Evolutionary conservation across 1,140 invertebrate genomes (phyloP).

Genomic region (Berghia stephanieae): DNA sequence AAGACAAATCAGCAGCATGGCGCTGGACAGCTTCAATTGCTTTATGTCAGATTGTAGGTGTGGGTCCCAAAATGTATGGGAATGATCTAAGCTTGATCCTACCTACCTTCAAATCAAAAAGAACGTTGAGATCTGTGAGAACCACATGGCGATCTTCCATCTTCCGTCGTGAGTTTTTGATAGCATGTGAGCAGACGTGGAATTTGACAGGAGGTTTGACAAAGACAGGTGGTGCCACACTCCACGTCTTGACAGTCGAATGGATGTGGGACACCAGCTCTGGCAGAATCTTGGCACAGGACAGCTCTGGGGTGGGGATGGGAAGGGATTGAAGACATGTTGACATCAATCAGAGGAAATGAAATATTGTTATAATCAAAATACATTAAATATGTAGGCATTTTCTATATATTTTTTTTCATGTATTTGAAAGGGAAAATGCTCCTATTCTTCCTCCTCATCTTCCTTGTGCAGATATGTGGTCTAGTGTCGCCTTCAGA

Average conservation of each 20-base stretch:
- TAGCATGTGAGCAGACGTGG: slow-evolving; percentile 72
- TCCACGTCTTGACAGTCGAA: slow-evolving; percentile 44
- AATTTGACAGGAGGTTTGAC: slow-evolving; percentile 28
- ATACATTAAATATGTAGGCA: background rate
- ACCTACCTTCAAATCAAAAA: slow-evolving; percentile 66
- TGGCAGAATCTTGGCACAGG: slow-evolving; percentile 36
- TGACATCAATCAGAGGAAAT: background rate
- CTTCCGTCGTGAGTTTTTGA: slow-evolving; percentile 80
- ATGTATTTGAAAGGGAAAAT: too few species aligned
- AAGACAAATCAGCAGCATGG: too few species aligned
- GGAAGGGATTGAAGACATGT: background rate
- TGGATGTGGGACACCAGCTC: slow-evolving; percentile 40
- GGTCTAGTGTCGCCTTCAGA: too few species aligned
- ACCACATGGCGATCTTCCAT: slow-evolving; percentile 90
- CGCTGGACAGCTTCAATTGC: too few species aligned
- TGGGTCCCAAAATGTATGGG: too few species aligned
- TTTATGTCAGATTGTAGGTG: too few species aligned
- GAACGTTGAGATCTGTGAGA: slow-evolving; percentile 70
- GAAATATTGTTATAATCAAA: background rate
- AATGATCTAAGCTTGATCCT: background rate
- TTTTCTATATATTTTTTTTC: too few species aligned
- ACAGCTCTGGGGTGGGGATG: slow-evolving; percentile 39
- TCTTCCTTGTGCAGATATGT: too few species aligned
- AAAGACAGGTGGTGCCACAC: slow-evolving; percentile 40
- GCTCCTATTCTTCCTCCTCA: too few species aligned